Conservation (phyloP, 2,113 vertebrate species). For the Erythrolamprus reginae region DNA sequence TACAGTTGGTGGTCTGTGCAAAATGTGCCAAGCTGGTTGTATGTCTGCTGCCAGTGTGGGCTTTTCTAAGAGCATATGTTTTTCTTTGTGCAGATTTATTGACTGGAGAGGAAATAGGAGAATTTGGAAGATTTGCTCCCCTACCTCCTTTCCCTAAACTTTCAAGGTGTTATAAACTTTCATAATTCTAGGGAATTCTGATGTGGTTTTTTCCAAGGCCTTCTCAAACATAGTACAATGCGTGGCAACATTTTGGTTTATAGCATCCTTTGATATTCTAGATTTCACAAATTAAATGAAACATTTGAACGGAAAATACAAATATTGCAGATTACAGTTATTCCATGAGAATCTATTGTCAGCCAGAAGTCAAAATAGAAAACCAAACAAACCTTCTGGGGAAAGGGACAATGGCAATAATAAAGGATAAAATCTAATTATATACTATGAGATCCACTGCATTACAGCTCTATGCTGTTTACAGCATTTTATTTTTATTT, state of each 20-base stretch:
- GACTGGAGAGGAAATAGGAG: conserved; percentile 31
- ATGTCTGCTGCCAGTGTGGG: conserved; percentile 38
- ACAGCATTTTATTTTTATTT: background rate
- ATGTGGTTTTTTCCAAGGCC: background rate
- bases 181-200: background rate
- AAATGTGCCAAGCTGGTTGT: background rate
- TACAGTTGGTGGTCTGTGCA: conserved; percentile 36
- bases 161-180: background rate
- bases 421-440: background rate
- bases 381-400: background rate
- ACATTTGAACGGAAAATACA: background rate
- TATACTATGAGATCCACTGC: background rate
- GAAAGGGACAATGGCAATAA: background rate
- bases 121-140: conserved; percentile 33
- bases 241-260: background rate
- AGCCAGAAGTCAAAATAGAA: background rate
- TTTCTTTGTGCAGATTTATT: conserved; percentile 45
- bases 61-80: conserved; percentile 23
- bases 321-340: conserved; percentile 5
- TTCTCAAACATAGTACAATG: background rate
- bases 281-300: conserved; percentile 5
- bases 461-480: background rate
- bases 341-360: background rate
- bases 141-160: background rate
- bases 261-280: background rate